These are phyloP conservation scores for Choristoneura rosaceana DNA, from an alignment of 2,888 invertebrate genomes.

Conservation along the genomic window DNA sequence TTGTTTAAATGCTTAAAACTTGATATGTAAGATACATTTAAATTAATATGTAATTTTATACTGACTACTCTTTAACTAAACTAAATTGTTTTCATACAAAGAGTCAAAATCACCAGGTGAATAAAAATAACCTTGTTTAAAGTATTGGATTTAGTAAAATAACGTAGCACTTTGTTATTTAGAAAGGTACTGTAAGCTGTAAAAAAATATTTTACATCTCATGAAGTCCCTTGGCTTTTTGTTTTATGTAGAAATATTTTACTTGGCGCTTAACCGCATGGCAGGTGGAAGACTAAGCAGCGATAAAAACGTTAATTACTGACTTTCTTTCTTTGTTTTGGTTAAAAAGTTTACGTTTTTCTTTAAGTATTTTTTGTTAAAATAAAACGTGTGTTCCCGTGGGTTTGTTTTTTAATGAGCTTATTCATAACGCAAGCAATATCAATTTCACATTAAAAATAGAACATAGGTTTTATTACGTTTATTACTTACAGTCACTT, in stretches of 20 bases:
- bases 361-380: background rate
- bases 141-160: too few species aligned
- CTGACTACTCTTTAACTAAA: too few species aligned
- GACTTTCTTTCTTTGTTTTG: slow-evolving; percentile 53
- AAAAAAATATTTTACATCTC: slow-evolving; percentile 47
- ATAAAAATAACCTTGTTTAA: too few species aligned
- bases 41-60: too few species aligned
- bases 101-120: too few species aligned
- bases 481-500: too few species aligned
- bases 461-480: too few species aligned
- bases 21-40: too few species aligned
- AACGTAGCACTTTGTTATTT: background rate
- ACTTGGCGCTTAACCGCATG: slow-evolving; percentile 51
- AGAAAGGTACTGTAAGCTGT: slow-evolving; percentile 34
- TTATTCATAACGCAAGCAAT: background rate
- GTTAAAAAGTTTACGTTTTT: slow-evolving; percentile 33
- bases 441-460: too few species aligned
- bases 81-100: too few species aligned
- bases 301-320: slow-evolving; percentile 64
- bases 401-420: background rate
- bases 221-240: slow-evolving; percentile 50
- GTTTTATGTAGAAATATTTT: slow-evolving; percentile 54
- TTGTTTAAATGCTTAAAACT: too few species aligned
- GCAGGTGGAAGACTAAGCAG: slow-evolving; percentile 49
- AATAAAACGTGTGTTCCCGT: background rate